Conservation (phyloP, 2,797 vertebrate genomes). For the Gymnocypris eckloni region DNA sequence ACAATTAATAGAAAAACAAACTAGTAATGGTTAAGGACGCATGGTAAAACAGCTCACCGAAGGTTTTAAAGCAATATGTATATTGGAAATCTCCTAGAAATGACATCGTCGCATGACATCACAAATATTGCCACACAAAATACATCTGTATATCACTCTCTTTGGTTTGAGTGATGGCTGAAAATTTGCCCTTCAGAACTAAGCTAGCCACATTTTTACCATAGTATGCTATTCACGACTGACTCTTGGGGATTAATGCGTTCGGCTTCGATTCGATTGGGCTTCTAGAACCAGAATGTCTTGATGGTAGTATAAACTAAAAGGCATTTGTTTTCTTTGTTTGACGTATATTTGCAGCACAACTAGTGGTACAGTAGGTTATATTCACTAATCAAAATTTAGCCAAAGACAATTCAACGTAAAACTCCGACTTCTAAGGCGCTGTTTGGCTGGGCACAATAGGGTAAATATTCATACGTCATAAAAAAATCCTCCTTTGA, state of each 20-base stretch:
- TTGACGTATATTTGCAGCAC: slow-evolving; percentile 7
- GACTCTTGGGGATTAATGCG: background rate
- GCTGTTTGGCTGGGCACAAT: slow-evolving; percentile 41
- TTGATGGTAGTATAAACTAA: slow-evolving; percentile 9
- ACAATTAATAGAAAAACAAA: slow-evolving; percentile 28
- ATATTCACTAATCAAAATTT: slow-evolving; percentile 8
- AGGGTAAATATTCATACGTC: slow-evolving; percentile 17
- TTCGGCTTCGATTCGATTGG: background rate
- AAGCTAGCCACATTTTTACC: background rate
- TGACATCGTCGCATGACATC: slow-evolving; percentile 34
- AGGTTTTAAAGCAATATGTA: slow-evolving; percentile 32
- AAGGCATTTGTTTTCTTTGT: slow-evolving; percentile 34
- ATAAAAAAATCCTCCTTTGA: background rate
- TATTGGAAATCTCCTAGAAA: background rate
- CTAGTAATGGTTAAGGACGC: slow-evolving; percentile 45
- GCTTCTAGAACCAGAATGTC: slow-evolving; percentile 9
- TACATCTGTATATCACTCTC: slow-evolving; percentile 30
- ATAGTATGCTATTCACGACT: background rate
- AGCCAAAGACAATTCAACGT: background rate
- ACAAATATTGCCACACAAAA: slow-evolving; percentile 31
- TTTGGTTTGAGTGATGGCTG: slow-evolving; percentile 42
- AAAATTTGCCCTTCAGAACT: slow-evolving; percentile 20
- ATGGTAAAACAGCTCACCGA: slow-evolving; percentile 17
- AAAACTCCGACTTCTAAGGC: slow-evolving; percentile 15
- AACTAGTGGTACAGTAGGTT: slow-evolving; percentile 41